Evolutionary conservation across 64 coral and sea anemone species (phyloP).

Genomic region (Stichodactyla mertensii): DNA sequence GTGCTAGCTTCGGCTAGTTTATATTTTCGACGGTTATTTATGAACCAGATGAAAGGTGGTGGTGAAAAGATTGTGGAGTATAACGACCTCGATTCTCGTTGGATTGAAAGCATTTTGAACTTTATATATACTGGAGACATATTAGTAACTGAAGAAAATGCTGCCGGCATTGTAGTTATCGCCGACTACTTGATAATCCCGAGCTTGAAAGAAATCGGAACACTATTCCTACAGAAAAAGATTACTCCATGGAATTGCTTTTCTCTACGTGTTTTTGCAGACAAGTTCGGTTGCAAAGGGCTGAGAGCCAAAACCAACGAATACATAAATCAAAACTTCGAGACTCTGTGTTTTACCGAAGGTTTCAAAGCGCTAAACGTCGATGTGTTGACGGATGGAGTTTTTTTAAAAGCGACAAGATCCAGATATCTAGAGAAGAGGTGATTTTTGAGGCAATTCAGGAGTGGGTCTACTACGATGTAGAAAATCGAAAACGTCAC

Average conservation of each 20-base stretch:
- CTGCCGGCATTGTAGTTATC: constrained; percentile 3
- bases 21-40: constrained; percentile 45
- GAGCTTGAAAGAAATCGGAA: constrained; percentile 24
- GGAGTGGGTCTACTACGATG: constrained; percentile 30
- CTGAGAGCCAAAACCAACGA: background rate
- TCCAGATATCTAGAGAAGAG: constrained; percentile 24
- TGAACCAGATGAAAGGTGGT: constrained; percentile 30
- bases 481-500: background rate
- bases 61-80: background rate
- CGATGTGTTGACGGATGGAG: background rate
- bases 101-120: constrained; percentile 13
- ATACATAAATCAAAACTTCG: constrained; percentile 29
- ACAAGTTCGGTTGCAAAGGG: constrained; percentile 1
- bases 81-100: background rate
- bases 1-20: constrained; percentile 34
- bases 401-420: constrained; percentile 17
- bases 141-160: constrained; percentile 14
- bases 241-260: constrained; percentile 18
- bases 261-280: background rate
- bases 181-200: constrained; percentile 43
- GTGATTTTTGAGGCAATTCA: constrained; percentile 37
- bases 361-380: constrained; percentile 13
- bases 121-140: constrained; percentile 47
- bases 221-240: background rate
- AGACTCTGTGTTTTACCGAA: background rate